phyloP scores from a whole-genome alignment of 2,888 invertebrate species.

The Catocala fraxini region DNA sequence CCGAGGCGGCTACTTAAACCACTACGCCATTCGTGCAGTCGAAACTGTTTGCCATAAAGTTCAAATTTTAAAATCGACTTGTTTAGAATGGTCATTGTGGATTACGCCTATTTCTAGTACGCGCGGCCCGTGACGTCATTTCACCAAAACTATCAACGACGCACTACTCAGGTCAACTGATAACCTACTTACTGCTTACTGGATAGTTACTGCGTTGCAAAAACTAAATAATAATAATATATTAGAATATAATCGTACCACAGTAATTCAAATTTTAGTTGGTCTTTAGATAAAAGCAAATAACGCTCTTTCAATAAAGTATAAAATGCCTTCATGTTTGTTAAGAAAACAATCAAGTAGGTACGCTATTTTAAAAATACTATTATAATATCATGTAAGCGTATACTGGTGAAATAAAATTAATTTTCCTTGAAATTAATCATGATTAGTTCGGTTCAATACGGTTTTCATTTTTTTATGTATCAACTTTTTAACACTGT shows the following conservation, averaged over 20 bases:
- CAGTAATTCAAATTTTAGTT: too few species aligned
- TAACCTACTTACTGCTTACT: constrained; percentile 72
- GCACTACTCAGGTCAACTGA: constrained; percentile 74
- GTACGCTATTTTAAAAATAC: too few species aligned
- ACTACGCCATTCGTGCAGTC: neutral
- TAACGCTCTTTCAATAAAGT: too few species aligned
- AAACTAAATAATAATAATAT: constrained; percentile 53
- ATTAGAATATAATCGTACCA: constrained; percentile 22
- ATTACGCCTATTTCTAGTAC: constrained; percentile 44
- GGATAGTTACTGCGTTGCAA: constrained; percentile 67
- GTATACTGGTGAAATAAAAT: too few species aligned
- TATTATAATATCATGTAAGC: too few species aligned
- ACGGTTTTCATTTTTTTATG: too few species aligned
- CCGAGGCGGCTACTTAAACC: neutral
- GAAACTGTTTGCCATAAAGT: neutral
- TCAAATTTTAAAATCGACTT: neutral
- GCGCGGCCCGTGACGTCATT: constrained; percentile 68
- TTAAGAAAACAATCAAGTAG: too few species aligned
- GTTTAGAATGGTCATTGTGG: constrained; percentile 25
- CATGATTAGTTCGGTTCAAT: too few species aligned
- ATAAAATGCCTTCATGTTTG: too few species aligned
- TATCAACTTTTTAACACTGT: too few species aligned
- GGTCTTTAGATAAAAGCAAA: too few species aligned
- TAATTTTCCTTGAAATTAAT: too few species aligned
- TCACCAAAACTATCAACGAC: constrained; percentile 66